Evolutionary conservation across 2,113 vertebrate species (phyloP).

Genomic region (Notiomystis cincta): DNA sequence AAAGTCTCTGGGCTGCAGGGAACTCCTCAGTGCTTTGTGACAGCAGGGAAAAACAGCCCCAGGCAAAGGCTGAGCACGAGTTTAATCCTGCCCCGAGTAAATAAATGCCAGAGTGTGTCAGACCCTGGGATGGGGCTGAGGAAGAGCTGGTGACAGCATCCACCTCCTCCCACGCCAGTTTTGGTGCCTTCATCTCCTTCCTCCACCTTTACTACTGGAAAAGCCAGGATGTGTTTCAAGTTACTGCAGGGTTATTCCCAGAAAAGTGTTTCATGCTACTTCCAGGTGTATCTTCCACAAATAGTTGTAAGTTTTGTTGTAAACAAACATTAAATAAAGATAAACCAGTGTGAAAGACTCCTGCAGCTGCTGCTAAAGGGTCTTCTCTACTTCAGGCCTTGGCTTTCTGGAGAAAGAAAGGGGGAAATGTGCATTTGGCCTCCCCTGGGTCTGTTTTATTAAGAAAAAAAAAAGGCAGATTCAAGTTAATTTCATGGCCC

Average conservation of each 20-base stretch:
- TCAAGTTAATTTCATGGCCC: fast-evolving
- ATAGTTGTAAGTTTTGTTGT: not conserved
- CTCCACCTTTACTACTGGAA: fast-evolving
- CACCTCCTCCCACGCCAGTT: not conserved
- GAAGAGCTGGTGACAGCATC: not conserved
- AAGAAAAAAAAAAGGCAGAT: not conserved
- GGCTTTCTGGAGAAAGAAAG: not conserved
- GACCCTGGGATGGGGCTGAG: not conserved
- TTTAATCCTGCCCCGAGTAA: not conserved
- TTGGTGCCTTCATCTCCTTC: not conserved
- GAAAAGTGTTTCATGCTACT: not conserved
- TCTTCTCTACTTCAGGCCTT: not conserved
- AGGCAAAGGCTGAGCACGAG: not conserved
- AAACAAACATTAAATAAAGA: not conserved
- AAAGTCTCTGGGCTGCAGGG: not conserved
- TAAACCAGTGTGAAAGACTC: not conserved
- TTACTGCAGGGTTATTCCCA: not conserved
- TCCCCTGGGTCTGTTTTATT: not conserved
- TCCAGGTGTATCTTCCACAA: not conserved
- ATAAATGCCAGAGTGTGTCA: not conserved
- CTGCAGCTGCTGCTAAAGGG: not conserved
- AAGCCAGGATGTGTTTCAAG: not conserved
- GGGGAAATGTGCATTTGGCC: not conserved
- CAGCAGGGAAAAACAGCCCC: not conserved
- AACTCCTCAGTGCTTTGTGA: fast-evolving